These are phyloP conservation scores for Bubo scandiacus DNA, from an alignment of 2,113 vertebrate species.

Conservation along the genomic window DNA sequence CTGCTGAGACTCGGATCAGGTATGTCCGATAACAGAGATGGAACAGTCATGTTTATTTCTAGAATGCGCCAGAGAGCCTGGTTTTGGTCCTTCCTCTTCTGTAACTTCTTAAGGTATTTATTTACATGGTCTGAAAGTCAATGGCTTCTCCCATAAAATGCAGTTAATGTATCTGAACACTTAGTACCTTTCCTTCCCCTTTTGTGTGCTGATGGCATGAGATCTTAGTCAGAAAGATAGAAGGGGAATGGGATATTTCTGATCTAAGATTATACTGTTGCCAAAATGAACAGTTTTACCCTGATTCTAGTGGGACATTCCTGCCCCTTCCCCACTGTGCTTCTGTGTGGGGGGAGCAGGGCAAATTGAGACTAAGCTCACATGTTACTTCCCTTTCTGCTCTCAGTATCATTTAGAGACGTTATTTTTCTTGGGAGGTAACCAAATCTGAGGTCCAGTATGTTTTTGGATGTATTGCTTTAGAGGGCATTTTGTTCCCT, in stretches of 20 bases:
- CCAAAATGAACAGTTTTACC: neutral
- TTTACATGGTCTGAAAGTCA: neutral
- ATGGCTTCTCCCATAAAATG: neutral
- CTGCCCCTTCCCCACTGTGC: neutral
- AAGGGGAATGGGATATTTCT: neutral
- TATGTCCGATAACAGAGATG: neutral
- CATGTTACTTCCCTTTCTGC: neutral
- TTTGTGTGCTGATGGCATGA: neutral
- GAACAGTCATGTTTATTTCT: conserved; percentile 12
- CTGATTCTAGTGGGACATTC: neutral
- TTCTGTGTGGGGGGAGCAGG: fast-evolving
- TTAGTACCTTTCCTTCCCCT: neutral
- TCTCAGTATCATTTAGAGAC: neutral
- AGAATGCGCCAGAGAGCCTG: neutral
- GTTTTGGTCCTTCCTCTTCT: neutral
- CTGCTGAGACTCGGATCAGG: conserved; percentile 6
- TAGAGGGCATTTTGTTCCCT: neutral
- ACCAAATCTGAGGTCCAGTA: neutral
- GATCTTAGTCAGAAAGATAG: neutral
- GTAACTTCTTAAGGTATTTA: neutral
- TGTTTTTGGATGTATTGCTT: neutral
- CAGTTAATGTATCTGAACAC: neutral
- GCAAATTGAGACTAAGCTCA: neutral
- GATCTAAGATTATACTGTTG: neutral
- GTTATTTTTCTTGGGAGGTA: neutral